Percentiles rank a stretch among this genome's conserved stretches.
Evolutionary conservation across 2,113 vertebrate species (phyloP).

Genomic region (Tupaia chinensis): DNA sequence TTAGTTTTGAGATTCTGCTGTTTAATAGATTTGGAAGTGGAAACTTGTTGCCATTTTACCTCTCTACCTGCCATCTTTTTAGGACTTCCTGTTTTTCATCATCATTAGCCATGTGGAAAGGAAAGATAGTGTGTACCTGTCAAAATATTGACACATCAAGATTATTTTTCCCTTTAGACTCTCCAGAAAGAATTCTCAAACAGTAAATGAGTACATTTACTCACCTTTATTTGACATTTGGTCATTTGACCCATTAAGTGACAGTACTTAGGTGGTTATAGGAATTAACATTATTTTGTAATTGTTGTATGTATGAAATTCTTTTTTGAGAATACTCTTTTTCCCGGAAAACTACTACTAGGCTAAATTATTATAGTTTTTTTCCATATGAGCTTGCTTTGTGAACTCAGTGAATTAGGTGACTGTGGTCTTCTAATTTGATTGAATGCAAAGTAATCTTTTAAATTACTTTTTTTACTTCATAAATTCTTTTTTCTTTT

Average conservation of each 20-base stretch:
- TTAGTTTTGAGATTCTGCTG: not conserved
- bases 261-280: constrained; percentile 26
- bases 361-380: not conserved
- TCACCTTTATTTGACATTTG: not conserved
- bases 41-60: not conserved
- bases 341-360: not conserved
- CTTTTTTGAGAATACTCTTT: constrained; percentile 20
- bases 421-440: not conserved
- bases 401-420: constrained; percentile 34
- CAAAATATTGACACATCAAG: constrained; percentile 15
- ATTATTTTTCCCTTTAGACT: not conserved
- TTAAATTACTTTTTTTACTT: not conserved
- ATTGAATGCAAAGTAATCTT: not conserved
- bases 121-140: constrained; percentile 26
- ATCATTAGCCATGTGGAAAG: constrained; percentile 31
- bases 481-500: not conserved
- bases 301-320: not conserved
- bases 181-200: not conserved
- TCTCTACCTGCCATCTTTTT: not conserved
- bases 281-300: constrained; percentile 44
- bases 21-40: not conserved
- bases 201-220: not conserved
- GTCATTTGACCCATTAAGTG: constrained; percentile 37
- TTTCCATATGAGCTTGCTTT: not conserved
- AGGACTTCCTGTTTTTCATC: constrained; percentile 23